Conservation (phyloP, 2,888 invertebrate genomes). For the Tricholauxania praeusta region DNA sequence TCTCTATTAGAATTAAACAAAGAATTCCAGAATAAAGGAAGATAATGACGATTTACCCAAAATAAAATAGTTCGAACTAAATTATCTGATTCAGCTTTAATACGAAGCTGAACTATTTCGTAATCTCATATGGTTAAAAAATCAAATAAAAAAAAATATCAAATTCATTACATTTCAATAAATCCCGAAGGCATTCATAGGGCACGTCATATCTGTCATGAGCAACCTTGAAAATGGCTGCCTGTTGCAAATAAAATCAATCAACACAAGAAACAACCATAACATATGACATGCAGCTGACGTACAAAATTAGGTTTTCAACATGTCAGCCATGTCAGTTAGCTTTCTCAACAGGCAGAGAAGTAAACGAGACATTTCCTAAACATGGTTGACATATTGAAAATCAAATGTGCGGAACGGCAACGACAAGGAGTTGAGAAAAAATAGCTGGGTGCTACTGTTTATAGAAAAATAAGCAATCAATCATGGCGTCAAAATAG, state of each 20-base stretch:
- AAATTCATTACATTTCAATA: not conserved
- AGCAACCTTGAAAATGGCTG: not conserved
- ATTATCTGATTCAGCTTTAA: too few relatives aligned
- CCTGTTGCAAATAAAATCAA: not conserved
- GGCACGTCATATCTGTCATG: too few relatives aligned
- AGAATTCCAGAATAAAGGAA: too few relatives aligned
- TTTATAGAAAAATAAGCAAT: slow-evolving; percentile 11
- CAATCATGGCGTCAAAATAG: not conserved
- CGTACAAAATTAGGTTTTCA: too few relatives aligned
- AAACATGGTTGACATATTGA: slow-evolving; percentile 6
- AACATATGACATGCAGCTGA: too few relatives aligned
- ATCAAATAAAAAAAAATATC: not conserved
- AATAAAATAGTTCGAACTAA: too few relatives aligned
- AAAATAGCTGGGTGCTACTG: not conserved
- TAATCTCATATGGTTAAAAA: not conserved
- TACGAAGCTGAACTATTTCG: too few relatives aligned
- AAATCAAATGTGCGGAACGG: not conserved
- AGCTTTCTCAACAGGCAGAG: too few relatives aligned
- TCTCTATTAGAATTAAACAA: too few relatives aligned
- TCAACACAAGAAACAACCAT: not conserved
- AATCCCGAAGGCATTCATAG: not conserved
- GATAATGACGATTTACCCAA: too few relatives aligned
- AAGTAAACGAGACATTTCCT: not conserved
- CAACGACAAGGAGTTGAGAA: not conserved
- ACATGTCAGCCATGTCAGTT: too few relatives aligned